A percentile compares a stretch with the other conserved stretches of the same genome.
phyloP scores from a whole-genome alignment of 1,140 invertebrate genomes.

The Dryas iulia region DNA sequence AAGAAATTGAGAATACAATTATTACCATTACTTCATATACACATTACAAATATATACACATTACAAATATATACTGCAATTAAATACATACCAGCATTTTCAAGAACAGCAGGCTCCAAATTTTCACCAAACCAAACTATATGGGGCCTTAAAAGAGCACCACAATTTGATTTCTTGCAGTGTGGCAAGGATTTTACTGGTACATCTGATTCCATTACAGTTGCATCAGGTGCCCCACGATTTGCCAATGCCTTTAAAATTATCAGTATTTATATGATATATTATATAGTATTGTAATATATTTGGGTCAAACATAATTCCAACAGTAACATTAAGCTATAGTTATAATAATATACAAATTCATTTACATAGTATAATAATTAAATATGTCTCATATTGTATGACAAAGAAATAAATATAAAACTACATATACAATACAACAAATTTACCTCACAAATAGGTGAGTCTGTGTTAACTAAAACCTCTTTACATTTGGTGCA shows the following conservation, averaged over 20 bases:
- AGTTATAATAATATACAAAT: too few species aligned
- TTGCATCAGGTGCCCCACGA: constrained; percentile 70
- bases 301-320: too few species aligned
- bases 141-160: constrained; percentile 89
- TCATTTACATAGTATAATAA: too few species aligned
- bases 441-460: constrained; percentile 86
- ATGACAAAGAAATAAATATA: too few species aligned
- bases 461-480: constrained; percentile 86
- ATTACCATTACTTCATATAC: too few species aligned
- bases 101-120: constrained; percentile 84
- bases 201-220: constrained; percentile 79
- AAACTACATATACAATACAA: not conserved
- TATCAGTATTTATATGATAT: too few species aligned
- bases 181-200: constrained; percentile 85
- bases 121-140: constrained; percentile 96
- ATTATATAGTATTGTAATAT: too few species aligned
- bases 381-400: too few species aligned
- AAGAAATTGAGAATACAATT: too few species aligned
- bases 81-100: constrained; percentile 80
- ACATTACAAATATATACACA: too few species aligned
- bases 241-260: constrained; percentile 66
- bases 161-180: constrained; percentile 84
- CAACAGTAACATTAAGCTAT: too few species aligned
- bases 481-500: constrained; percentile 90
- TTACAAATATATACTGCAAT: too few species aligned